Evolutionary conservation across 2,888 invertebrate genomes (phyloP), one percentile per base, ranked within the genome.

Genomic region (Volucella inanis): DNA sequence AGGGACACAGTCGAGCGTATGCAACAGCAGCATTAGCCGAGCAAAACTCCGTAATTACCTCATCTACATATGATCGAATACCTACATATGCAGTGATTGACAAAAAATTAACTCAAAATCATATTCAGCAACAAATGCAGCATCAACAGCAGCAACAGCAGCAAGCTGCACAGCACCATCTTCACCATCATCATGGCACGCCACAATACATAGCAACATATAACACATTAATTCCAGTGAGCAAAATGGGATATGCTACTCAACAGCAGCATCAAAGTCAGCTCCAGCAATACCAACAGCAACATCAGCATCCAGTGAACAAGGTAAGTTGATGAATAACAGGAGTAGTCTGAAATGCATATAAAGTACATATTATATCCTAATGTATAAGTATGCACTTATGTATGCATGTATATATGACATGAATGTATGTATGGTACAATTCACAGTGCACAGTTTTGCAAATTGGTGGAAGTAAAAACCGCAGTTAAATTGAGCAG

Each of bases 21-120:
- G 92, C 92, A 52, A 92, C 92, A 47, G 91, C 92, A 8, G 92
- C 92, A 3, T 70, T 92, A 79, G 92, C 92, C 62, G 92, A 92
- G 86, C 92, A 92, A 88, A 92, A 91, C 82, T 91, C 91, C 74
- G 91, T 91, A 68, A 90, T 91, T 88, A 90, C 91, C 65, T 88
- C 91, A 65, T 89, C 90, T 62, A 87, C 88, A 12, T 92, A 92
- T 87, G 91, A 92, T 89, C 90, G 91, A 78, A 90, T 91, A 81
- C 91, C 92, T 83, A 90, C 91, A 67, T 92, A 91, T 87, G 90
- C 91, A 57, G 89, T 91, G 43, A 90, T 91, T 79, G 92, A 92
- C 87, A 92, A 92, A 87, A 91, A 91, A 85, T 82, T 89, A 9
- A 57, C 70, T 8, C 90, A 89, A 47, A 88, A 88, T 68, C 88